Evolutionary conservation across 2,113 vertebrate genomes (phyloP), one percentile per base, ranked within the genome.

Genomic region (Suricata suricatta): DNA sequence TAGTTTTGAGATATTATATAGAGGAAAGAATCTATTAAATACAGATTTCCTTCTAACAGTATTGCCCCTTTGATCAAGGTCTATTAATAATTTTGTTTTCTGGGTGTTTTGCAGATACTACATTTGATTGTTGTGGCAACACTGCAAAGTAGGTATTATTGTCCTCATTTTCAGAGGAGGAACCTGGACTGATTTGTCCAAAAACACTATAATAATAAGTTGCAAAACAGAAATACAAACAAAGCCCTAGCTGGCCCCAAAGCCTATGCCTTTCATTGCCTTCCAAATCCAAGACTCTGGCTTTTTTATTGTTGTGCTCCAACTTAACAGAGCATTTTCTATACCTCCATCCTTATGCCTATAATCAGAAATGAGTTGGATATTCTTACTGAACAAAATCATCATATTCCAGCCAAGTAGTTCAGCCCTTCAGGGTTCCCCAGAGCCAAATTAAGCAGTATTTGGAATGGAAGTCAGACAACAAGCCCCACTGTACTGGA

Each of bases 381-480:
- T 41, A 80, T 64, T 23, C 77, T 93, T 93, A 29, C 5, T 72
- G n/a, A 97, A 64, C 11, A 13, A 96, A 96, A 50, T 64, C 16
- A 72, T 33, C 17, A 2, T 76, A 35, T 69, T 89, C 17, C 25
- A 87, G 86, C 63, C 79, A 88, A 90, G 38, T 27, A 57, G 29
- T 90, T 72, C 38, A 38, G 50, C 31, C 82, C n/a, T 44, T n/a
- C 23, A 79, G 74, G 27, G 1, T 21, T 72, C 31, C 31, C 90
- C 80, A 87, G 8, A 87, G 86, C 66, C 68, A 90, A 74, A 92
- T 94, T 85, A 68, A 33, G 82, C 38, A 63, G 68, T 19, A 66
- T 77, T 87, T 96, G 93, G 83, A 88, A 80, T 27, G 29, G 72
- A 96, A 95, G 23, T 88, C 86, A 69, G 47, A 96, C 16, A 93